phyloP scores from a whole-genome alignment of 2,797 vertebrate species.

The Crenuchus spilurus region DNA sequence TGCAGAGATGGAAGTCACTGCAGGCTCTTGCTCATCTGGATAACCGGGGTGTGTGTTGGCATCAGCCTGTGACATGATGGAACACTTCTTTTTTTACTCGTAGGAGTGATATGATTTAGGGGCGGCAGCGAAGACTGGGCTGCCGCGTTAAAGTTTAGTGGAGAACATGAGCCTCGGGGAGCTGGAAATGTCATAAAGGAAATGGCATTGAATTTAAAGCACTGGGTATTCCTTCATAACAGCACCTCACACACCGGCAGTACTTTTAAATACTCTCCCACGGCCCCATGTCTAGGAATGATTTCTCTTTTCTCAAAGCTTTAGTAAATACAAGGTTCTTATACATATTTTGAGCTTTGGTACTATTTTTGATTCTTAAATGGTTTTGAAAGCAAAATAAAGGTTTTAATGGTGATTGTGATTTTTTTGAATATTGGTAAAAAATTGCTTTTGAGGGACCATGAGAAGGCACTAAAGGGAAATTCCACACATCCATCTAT shows the following conservation, averaged over 20 bases:
- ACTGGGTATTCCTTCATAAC: background rate
- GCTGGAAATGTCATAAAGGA: conserved; percentile 22
- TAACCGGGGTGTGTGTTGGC: conserved; percentile 34
- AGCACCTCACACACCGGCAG: background rate
- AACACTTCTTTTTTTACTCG: conserved; percentile 27
- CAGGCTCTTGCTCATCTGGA: conserved; percentile 39
- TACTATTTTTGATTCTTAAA: too few species aligned
- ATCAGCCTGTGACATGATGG: conserved; percentile 30
- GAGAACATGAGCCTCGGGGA: conserved; percentile 25
- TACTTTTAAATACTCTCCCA: conserved; percentile 13
- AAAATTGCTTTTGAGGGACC: too few species aligned
- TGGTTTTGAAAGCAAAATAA: too few species aligned
- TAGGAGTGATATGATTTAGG: conserved; percentile 43
- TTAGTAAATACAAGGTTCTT: background rate
- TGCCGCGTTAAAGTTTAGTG: conserved; percentile 34
- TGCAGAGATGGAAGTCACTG: conserved; percentile 58
- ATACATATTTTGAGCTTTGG: too few species aligned
- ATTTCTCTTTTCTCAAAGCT: background rate
- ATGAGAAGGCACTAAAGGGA: too few species aligned
- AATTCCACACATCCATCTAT: too few species aligned
- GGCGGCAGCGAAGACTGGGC: background rate
- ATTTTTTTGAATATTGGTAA: too few species aligned
- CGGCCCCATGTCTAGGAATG: background rate
- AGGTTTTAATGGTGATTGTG: too few species aligned
- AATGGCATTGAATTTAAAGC: conserved; percentile 23